These are phyloP conservation scores for Nesoenas mayeri DNA, from an alignment of 2,113 vertebrate genomes.

Conservation along the genomic window DNA sequence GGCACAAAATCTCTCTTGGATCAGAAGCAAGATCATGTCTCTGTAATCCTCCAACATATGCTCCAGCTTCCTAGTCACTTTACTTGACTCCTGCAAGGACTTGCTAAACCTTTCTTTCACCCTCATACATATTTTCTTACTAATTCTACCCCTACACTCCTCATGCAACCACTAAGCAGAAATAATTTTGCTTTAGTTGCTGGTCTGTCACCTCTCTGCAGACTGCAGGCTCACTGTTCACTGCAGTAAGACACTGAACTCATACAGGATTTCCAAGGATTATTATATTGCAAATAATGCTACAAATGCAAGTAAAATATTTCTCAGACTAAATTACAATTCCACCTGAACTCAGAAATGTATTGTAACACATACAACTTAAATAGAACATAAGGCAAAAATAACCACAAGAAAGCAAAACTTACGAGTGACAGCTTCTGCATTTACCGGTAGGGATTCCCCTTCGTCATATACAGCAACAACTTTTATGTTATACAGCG, in stretches of 20 bases:
- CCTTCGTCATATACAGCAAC: conserved; percentile 87
- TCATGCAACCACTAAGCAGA: background rate
- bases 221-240: background rate
- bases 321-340: background rate
- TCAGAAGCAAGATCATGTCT: background rate
- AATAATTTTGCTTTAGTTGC: background rate
- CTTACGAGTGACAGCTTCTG: conserved; percentile 87
- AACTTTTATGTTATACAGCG: conserved; percentile 84
- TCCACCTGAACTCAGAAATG: background rate
- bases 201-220: background rate
- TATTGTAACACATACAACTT: background rate
- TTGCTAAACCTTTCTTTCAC: background rate
- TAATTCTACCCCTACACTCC: background rate
- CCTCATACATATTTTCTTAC: background rate
- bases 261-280: background rate
- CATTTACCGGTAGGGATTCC: conserved; percentile 72
- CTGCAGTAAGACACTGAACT: background rate
- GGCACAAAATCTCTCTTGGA: background rate
- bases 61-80: background rate
- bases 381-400: background rate
- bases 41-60: background rate
- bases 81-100: background rate
- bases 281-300: background rate
- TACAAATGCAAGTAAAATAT: background rate
- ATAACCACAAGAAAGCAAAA: background rate